Evolutionary conservation across 2,113 vertebrate species (phyloP), one percentile per base, ranked within the genome.

Genomic region (Baryphthengus martii): DNA sequence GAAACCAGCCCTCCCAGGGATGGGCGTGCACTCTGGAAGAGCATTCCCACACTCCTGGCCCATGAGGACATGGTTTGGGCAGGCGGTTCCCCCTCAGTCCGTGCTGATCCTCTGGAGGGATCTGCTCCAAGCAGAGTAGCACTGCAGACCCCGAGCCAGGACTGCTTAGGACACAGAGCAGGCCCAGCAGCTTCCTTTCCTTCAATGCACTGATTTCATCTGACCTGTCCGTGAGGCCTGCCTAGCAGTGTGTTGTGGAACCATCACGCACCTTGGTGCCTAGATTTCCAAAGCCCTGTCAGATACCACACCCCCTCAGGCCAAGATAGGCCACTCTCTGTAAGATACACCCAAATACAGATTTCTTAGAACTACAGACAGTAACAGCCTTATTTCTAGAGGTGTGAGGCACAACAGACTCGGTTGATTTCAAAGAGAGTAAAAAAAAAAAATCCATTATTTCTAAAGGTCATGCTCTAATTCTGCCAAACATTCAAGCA

Each of bases 141-240:
- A 21, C 9, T 3, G 26, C 65, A 33, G 45, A 61, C 56, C 37
- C 61, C 4, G 6, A 55, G 52, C 40, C 2, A 0, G 25, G 53
- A 35, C 26, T 25, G 56, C 68, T 37, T 14, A 53, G 84, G 85
- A 68, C 70, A 82, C 39, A 26, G 35, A 66, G 40, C 40, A 14
- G 6, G 28, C 37, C 28, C 6, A 2, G 10, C 0, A 0, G 4
- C 29, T 47, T 24, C 44, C 56, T 26, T 42, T 18, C 58, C 45
- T 58, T 75, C 85, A 29, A 3, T 5, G 33, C 45, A 8, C 55
- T n/a, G 28, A 26, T n/a, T 72, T 40, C 37, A 68, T 12, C 39
- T 11, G n/a, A 44, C 35, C 39, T 11, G 9, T 11, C 25, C 0
- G 0, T 3, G 16, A 24, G 24, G 37, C 49, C 58, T 33, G 17